Evolutionary conservation across 1,140 invertebrate species (phyloP).

Genomic region (Melipona quadrifasciata): DNA sequence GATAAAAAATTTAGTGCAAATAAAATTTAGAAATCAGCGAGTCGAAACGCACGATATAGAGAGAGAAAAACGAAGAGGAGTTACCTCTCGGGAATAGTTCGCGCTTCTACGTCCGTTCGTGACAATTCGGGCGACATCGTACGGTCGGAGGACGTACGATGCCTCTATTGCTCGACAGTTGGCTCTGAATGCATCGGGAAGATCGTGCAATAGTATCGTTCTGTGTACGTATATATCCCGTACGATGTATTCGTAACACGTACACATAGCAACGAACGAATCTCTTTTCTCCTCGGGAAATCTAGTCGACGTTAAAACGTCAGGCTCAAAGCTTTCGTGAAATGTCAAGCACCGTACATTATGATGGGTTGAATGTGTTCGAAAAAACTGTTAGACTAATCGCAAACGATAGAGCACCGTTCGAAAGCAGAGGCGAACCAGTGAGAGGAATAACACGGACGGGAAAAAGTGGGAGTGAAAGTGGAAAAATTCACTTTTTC

Average conservation of each 20-base stretch:
- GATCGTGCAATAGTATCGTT: background rate
- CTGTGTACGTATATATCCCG: background rate
- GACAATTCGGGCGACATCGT: conserved; percentile 56
- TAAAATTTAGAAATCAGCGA: background rate
- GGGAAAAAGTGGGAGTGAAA: conserved; percentile 55
- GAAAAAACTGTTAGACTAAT: conserved; percentile 56
- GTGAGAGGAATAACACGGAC: conserved; percentile 43
- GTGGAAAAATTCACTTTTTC: conserved; percentile 55
- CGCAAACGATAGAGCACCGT: conserved; percentile 8
- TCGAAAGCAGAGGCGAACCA: conserved; percentile 21
- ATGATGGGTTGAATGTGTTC: conserved; percentile 56
- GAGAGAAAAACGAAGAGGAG: background rate
- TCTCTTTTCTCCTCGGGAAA: conserved; percentile 23
- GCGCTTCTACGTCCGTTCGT: conserved; percentile 26
- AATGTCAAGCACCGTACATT: conserved; percentile 59
- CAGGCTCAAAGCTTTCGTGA: conserved; percentile 38
- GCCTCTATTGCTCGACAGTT: conserved; percentile 34
- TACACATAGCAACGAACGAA: conserved; percentile 4
- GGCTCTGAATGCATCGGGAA: conserved; percentile 31
- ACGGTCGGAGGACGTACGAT: conserved; percentile 30
- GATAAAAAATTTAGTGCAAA: conserved; percentile 24
- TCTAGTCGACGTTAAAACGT: conserved; percentile 31
- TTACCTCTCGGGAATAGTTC: conserved; percentile 28
- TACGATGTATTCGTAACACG: background rate
- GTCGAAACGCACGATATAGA: conserved; percentile 9